Base-by-base conservation (phyloP, 2,113 vertebrate genomes). In the Trachemys scripta region DNA sequence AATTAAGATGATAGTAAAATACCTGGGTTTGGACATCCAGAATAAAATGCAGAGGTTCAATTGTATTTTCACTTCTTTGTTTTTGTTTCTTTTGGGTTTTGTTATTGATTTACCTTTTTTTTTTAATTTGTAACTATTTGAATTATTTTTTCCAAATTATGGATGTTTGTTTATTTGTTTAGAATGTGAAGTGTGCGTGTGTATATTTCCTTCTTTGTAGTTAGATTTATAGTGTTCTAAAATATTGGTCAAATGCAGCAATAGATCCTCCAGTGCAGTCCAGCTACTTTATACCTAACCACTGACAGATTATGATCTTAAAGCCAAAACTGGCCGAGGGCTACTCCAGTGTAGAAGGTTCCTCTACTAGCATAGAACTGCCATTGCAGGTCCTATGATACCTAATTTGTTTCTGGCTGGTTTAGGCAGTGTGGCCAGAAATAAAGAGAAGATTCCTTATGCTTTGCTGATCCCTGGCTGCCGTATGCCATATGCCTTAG, bases 1-100 rank as follows among this genome's bases (percentile, higher is more conserved):
- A 69, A 89, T 90, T 3, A 84, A 92, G 19, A 90, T 53, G 75
- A 69, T 86, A 69, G 19, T 59, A 91, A 83, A 76, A 59, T 85
- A 47, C 4, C 47, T n/a, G 5, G 5, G 24, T 20, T 53, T 45
- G 54, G 1, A 47, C 89, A 31, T 16, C 14, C 1, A 6, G 69
- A 83, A 42, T 14, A 65, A 17, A 92, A 50, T 8, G 42, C 5
- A 42, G 13, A 51, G 3, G n/a, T 81, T 87, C 5, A 50, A 19
- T 6, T 84, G 7, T 7, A 0, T 45, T 87, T 38, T 38, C 54
- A 7, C 19, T 54, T 51, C 35, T 82, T 50, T 75, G 10, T 72
- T 92, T 54, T 29, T 95, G 3, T 0, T 76, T 11, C 83, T 57
- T 85, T 81, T 10, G 10, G 1, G 54, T 85, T 89, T 42, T 50